Conservation (phyloP, 1,140 invertebrate genomes). For the Oryctes rhinoceros region DNA sequence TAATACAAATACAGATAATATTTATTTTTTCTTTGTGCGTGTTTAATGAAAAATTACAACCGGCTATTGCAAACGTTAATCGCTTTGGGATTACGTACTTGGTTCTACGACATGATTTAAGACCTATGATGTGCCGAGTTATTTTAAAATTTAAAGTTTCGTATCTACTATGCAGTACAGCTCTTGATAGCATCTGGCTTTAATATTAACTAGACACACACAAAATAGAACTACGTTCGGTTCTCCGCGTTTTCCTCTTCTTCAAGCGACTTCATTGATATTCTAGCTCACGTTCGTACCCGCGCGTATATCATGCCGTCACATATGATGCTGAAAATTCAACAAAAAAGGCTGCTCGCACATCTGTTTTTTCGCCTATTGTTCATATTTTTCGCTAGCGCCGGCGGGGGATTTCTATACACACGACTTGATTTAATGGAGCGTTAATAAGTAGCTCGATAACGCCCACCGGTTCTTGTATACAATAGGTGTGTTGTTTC, state of each 20-base stretch:
- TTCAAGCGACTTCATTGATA: conserved; percentile 7
- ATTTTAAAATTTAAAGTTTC: neutral
- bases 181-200: neutral
- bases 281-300: neutral
- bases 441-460: conserved; percentile 43
- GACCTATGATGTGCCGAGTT: too few species aligned
- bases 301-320: neutral
- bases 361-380: conserved; percentile 31
- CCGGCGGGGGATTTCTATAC: neutral
- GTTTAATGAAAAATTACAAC: too few species aligned
- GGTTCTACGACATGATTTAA: too few species aligned
- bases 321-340: neutral
- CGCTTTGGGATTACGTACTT: too few species aligned
- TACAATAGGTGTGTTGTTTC: conserved; percentile 51
- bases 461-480: conserved; percentile 47
- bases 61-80: too few species aligned
- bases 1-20: too few species aligned
- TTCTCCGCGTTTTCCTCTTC: neutral
- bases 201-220: conserved; percentile 6
- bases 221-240: neutral
- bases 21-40: too few species aligned
- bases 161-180: neutral
- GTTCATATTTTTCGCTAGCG: conserved; percentile 26
- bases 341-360: conserved; percentile 16
- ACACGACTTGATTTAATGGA: conserved; percentile 38